Evolutionary conservation across 2,888 invertebrate genomes (phyloP), one percentile per base, ranked within the genome.

Genomic region (Orthosia cruda): DNA sequence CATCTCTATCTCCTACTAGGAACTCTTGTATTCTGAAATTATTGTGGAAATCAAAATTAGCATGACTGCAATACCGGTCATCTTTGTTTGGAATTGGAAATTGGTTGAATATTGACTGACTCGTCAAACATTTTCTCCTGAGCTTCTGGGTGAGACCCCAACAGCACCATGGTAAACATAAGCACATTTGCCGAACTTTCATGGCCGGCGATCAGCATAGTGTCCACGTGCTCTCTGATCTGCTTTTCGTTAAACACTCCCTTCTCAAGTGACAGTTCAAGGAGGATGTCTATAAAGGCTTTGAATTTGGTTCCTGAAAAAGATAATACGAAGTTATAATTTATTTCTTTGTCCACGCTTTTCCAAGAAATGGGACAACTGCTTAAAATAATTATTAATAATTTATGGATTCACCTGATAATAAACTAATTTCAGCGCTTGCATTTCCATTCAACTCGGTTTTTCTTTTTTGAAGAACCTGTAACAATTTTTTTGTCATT

Each of bases 141-240:
- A 2, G 92, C 93, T 13, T 95, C 91, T 64, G 95, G 95, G 71
- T 96, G 88, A 0, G 93, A 93, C 0, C 96, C 97, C 11, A 97
- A 83, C 75, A 96, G 83, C 58, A 96, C 82, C 58, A 97, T 84
- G 0, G 94, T 92, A 77, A 92, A 97, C 92, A 94, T 93, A 3
- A 96, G 91, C 0, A 93, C 95, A 16, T 93, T 93, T 0, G 97
- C 94, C 0, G 96, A 93, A 0, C 97, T 97, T 78, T 97, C 96
- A 84, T 96, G 95, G 72, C 97, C 97, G 1, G 97, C 97, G 3
- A 97, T 95, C 79, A 97, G 97, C 93, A 97, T 97, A 0, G 97
- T 97, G 79, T 97, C 97, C 1, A 97, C 97, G 85, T 97, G 97
- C 72, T 97, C 97, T 77, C 97, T 90, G 13, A 97, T 93, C 86